A percentile compares a stretch with the other conserved stretches of the same genome.
Evolutionary conservation across 2,113 vertebrate genomes (phyloP).

Genomic region (Heterotilapia buettikoferi): DNA sequence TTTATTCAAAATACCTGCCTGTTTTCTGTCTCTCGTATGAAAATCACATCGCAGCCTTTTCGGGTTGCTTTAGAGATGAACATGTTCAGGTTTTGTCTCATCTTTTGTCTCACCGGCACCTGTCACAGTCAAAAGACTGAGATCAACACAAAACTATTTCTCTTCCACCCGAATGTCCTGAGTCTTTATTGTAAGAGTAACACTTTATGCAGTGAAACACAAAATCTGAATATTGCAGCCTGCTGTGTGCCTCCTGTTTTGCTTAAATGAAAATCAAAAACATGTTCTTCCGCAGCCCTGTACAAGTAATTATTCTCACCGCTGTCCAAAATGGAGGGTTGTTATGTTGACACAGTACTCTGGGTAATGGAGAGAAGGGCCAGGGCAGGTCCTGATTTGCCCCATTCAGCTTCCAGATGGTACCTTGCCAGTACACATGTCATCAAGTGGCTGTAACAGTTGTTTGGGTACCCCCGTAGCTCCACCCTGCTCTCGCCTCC

Average conservation of each 20-base stretch:
- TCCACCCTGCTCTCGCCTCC: constrained; percentile 67
- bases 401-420: constrained; percentile 66
- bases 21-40: background rate
- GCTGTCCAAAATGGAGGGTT: constrained; percentile 58
- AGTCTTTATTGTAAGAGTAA: background rate
- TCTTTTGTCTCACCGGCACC: background rate
- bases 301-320: constrained; percentile 55
- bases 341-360: constrained; percentile 32
- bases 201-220: background rate
- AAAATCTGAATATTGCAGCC: constrained; percentile 12
- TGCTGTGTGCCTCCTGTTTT: constrained; percentile 37
- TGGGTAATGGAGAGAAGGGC: constrained; percentile 23
- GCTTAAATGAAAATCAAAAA: constrained; percentile 26
- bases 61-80: background rate
- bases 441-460: constrained; percentile 62
- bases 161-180: background rate
- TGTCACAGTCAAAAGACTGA: background rate
- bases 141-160: background rate
- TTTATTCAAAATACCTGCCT: background rate
- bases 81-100: background rate
- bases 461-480: constrained; percentile 52
- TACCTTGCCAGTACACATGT: constrained; percentile 59
- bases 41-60: background rate
- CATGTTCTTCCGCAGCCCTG: constrained; percentile 10
- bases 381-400: constrained; percentile 63